phyloP scores from a whole-genome alignment of 2,888 invertebrate genomes.

The Lochmaea crataegi region DNA sequence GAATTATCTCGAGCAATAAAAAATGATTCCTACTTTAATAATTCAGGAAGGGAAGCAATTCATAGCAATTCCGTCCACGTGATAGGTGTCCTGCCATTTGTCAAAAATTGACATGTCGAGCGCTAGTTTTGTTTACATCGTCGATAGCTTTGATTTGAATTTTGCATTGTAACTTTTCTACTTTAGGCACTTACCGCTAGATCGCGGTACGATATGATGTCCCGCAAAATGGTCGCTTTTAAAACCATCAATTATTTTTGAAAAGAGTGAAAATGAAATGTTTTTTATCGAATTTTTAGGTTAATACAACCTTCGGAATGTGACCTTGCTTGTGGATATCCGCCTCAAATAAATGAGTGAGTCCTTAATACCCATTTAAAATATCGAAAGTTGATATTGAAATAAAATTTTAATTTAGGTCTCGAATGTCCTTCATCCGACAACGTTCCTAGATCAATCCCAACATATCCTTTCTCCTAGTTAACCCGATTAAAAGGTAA shows the following conservation, averaged over 20 bases:
- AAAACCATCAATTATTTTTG: neutral
- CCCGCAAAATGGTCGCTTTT: too few relatives aligned
- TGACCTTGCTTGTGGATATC: slow-evolving; percentile 43
- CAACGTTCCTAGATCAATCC: neutral
- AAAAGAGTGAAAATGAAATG: neutral
- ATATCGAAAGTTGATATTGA: neutral
- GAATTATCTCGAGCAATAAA: too few relatives aligned
- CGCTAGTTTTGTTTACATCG: too few relatives aligned
- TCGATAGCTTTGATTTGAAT: too few relatives aligned
- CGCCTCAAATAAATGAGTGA: slow-evolving; percentile 43
- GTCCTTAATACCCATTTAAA: neutral
- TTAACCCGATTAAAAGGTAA: neutral
- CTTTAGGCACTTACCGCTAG: too few relatives aligned
- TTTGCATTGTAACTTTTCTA: too few relatives aligned
- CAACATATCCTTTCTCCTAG: neutral
- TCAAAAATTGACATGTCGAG: too few relatives aligned
- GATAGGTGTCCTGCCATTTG: too few relatives aligned
- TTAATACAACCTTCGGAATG: slow-evolving; percentile 30
- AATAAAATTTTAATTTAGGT: slow-evolving; percentile 13
- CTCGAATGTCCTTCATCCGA: slow-evolving; percentile 13
- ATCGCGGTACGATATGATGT: too few relatives aligned
- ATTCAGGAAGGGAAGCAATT: too few relatives aligned
- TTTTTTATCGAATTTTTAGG: slow-evolving; percentile 16
- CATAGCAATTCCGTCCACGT: too few relatives aligned
- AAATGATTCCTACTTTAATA: too few relatives aligned